phyloP scores from a whole-genome alignment of 2,797 vertebrate genomes.

The Enoplosus armatus region DNA sequence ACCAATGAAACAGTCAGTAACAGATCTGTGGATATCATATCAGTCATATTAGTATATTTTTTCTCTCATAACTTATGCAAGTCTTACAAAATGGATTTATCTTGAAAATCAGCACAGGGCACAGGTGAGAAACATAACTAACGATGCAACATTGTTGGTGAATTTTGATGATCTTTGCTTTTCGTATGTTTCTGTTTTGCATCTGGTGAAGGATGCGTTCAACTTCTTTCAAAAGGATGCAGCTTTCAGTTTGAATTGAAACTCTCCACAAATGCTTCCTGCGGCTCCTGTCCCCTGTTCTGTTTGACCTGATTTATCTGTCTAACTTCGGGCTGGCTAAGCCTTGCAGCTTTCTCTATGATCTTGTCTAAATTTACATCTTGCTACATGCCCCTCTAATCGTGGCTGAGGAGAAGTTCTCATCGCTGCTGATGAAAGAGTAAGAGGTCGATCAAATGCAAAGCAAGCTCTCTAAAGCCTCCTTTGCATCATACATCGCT shows the following conservation, averaged over 20 bases:
- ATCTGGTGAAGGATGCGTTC: not conserved
- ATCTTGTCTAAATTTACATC: constrained; percentile 81
- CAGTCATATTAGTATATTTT: not conserved
- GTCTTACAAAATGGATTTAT: not conserved
- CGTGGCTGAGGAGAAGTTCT: constrained; percentile 74
- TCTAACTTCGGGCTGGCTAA: constrained; percentile 67
- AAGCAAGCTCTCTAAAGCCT: constrained; percentile 66
- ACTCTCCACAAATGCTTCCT: constrained; percentile 37
- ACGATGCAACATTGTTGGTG: not conserved
- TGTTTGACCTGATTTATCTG: constrained; percentile 75
- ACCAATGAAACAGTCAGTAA: not conserved
- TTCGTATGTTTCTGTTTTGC: not conserved
- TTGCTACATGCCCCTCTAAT: constrained; percentile 76
- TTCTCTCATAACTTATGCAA: not conserved
- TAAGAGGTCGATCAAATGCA: constrained; percentile 76
- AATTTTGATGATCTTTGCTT: constrained; percentile 7
- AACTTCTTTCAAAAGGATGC: not conserved
- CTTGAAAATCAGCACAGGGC: not conserved
- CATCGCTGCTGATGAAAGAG: constrained; percentile 75
- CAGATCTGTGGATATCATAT: not conserved
- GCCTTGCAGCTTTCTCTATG: constrained; percentile 72
- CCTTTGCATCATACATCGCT: constrained; percentile 56
- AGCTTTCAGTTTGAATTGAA: constrained; percentile 33
- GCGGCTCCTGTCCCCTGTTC: constrained; percentile 58
- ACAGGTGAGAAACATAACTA: constrained; percentile 1